A percentile compares a stretch with the other conserved stretches of the same genome.
Conservation (phyloP, 2,888 invertebrate species). For the Sussaba pulchella region DNA sequence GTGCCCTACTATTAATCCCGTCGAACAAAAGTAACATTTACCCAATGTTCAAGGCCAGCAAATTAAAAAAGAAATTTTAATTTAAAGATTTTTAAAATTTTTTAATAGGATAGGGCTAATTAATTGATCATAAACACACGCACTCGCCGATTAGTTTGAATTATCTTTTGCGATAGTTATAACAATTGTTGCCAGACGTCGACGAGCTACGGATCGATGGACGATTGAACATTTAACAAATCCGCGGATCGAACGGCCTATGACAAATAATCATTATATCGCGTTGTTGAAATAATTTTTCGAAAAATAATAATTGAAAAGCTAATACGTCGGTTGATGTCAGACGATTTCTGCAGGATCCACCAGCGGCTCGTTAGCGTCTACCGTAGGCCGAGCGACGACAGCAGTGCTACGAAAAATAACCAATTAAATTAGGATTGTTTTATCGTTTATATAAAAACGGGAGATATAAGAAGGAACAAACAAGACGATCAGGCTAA, state of each 20-base stretch:
- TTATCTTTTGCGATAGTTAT: conserved; percentile 35
- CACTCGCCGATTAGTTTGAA: conserved; percentile 13
- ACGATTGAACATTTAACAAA: background rate
- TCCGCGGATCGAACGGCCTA: conserved; percentile 37
- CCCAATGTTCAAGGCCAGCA: background rate
- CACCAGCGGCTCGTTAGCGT: conserved; percentile 81
- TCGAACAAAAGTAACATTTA: conserved; percentile 8
- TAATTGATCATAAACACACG: conserved; percentile 51
- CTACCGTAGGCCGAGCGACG: conserved; percentile 81
- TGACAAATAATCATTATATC: conserved; percentile 55
- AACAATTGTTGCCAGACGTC: conserved; percentile 49
- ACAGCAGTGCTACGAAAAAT: conserved; percentile 82
- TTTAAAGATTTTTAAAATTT: conserved; percentile 11
- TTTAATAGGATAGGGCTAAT: no score
- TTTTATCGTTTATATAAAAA: background rate
- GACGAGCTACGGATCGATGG: conserved; percentile 10
- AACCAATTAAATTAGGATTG: conserved; percentile 61
- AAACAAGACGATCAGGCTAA: background rate
- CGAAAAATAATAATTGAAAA: conserved; percentile 39
- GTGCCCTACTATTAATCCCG: conserved; percentile 48
- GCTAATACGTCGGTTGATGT: conserved; percentile 63
- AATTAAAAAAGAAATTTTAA: no score
- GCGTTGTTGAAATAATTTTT: conserved; percentile 36
- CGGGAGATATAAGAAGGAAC: background rate
- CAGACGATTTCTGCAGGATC: conserved; percentile 76